Evolutionary conservation across 1,140 invertebrate species (phyloP).

Genomic region (Drosophila kikkawai): DNA sequence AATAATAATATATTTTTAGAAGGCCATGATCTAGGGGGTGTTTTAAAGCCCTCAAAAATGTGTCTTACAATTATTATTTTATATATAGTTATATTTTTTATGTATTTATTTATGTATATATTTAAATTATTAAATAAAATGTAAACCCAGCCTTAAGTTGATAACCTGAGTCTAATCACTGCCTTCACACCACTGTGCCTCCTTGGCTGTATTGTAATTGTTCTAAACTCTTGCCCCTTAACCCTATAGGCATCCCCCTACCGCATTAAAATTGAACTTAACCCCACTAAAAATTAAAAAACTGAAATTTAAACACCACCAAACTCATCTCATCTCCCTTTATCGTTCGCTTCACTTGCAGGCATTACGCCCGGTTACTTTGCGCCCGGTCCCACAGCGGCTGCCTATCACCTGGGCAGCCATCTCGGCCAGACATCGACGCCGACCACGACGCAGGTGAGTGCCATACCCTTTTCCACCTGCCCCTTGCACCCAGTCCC

Average conservation of each 20-base stretch:
- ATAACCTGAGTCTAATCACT: background rate
- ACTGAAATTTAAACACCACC: background rate
- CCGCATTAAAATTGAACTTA: background rate
- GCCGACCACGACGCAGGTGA: constrained; percentile 84
- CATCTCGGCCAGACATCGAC: constrained; percentile 84
- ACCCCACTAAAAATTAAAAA: constrained; percentile 1
- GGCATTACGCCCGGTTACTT: constrained; percentile 85
- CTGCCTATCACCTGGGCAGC: constrained; percentile 85
- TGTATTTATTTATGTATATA: too few relatives aligned
- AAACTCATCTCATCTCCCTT: constrained; percentile 34
- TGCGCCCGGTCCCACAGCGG: constrained; percentile 83
- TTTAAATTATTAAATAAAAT: background rate
- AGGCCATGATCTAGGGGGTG: too few relatives aligned
- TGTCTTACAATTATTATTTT: too few relatives aligned
- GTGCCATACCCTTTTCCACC: constrained; percentile 34
- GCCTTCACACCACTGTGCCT: constrained; percentile 18
- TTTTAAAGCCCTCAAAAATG: too few relatives aligned
- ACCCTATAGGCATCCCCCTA: background rate
- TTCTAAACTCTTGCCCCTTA: constrained; percentile 53
- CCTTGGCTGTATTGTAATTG: constrained; percentile 47
- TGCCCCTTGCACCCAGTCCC: background rate
- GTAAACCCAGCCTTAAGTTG: background rate
- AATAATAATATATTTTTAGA: too few relatives aligned
- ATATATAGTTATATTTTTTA: too few relatives aligned
- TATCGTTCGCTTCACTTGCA: constrained; percentile 63